Evolutionary conservation across 2,888 invertebrate species (phyloP).

Genomic region (Sminthurinus aureus): DNA sequence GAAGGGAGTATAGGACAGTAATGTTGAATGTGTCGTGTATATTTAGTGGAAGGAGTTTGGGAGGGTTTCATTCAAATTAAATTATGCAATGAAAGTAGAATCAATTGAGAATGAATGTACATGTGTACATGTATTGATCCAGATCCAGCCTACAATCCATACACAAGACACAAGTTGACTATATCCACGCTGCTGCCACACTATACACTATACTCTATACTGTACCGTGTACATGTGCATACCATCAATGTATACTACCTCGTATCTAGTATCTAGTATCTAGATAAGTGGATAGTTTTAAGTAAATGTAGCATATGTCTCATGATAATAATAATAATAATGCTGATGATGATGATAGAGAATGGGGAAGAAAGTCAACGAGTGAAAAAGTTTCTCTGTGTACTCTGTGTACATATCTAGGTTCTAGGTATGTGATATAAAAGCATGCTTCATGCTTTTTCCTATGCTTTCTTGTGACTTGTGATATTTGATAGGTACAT

Average conservation of each 20-base stretch:
- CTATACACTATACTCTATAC: no score
- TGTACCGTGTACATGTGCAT: no score
- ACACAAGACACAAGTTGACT: no score
- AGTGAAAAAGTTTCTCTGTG: neutral
- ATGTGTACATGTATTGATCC: neutral
- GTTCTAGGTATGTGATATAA: neutral
- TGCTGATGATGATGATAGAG: neutral
- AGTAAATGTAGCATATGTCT: no score
- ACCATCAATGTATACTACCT: no score
- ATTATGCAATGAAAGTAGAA: slow-evolving; percentile 57
- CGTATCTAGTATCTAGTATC: no score
- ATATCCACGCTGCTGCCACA: no score
- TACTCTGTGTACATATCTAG: neutral
- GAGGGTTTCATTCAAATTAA: slow-evolving; percentile 53
- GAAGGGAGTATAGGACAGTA: neutral
- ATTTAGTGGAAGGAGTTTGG: neutral
- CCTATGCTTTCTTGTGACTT: neutral
- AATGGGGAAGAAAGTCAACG: neutral
- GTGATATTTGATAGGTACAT: no score
- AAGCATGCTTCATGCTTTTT: neutral
- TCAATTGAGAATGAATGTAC: slow-evolving; percentile 52
- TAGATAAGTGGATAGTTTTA: no score
- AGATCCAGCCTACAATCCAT: neutral
- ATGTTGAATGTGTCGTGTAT: neutral
- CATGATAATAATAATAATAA: no score